A percentile compares a stretch with the other conserved stretches of the same genome.
phyloP scores from a whole-genome alignment of 1,140 invertebrate species.

The Tenebrio molitor region DNA sequence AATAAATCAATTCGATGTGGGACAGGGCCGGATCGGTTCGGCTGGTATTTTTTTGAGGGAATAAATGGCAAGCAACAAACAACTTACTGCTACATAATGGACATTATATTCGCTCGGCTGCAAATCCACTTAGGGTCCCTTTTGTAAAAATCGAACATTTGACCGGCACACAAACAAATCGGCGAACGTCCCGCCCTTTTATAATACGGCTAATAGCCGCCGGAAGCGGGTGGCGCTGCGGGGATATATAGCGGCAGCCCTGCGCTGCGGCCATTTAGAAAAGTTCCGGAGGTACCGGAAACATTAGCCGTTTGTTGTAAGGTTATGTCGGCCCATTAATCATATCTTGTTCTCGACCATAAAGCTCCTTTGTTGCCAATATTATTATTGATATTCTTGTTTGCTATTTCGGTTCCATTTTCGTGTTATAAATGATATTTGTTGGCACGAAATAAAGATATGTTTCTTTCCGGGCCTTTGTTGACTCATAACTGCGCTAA shows the following conservation, averaged over 20 bases:
- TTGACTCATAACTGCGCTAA: conserved; percentile 1
- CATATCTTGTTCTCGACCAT: conserved; percentile 61
- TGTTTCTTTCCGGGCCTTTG: conserved; percentile 24
- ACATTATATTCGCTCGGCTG: conserved; percentile 59
- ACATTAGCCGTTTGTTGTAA: conserved; percentile 64
- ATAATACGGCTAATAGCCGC: conserved; percentile 64
- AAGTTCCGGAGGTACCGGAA: conserved; percentile 64
- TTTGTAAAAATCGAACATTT: conserved; percentile 55
- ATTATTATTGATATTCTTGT: conserved; percentile 66
- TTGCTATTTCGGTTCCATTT: conserved; percentile 62
- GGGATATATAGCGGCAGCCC: conserved; percentile 47
- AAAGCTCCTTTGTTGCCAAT: conserved; percentile 58
- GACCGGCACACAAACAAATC: conserved; percentile 62
- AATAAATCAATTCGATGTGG: conserved; percentile 39
- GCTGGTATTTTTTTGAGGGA: conserved; percentile 12
- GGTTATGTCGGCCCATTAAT: conserved; percentile 63
- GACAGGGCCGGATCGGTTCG: too few relatives aligned
- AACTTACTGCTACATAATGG: conserved; percentile 50
- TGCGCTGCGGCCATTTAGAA: conserved; percentile 62
- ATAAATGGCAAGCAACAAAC: conserved; percentile 39
- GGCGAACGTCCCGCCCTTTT: conserved; percentile 62
- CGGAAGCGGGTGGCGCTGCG: conserved; percentile 63
- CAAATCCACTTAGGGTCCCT: conserved; percentile 58
- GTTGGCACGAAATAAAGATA: conserved; percentile 61
- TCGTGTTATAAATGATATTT: conserved; percentile 66